Conservation (phyloP, 2,113 vertebrate genomes). For the Rousettus leschenaultii region DNA sequence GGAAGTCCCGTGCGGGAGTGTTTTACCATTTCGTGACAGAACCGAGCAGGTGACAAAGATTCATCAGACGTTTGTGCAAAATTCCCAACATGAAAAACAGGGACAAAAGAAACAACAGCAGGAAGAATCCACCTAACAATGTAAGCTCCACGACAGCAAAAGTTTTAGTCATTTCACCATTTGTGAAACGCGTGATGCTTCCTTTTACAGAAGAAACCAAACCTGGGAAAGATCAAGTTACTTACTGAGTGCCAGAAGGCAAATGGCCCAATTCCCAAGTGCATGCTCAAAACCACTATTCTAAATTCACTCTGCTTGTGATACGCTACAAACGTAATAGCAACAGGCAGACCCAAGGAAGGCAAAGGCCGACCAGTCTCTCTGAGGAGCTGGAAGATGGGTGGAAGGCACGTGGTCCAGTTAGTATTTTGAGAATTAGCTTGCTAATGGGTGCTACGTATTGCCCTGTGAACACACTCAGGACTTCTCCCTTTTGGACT, state of each 20-base stretch:
- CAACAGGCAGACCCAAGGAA: neutral
- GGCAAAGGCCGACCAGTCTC: too few species aligned
- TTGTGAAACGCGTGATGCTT: neutral
- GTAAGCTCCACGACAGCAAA: rapidly evolving
- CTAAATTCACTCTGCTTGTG: neutral
- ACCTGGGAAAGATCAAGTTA: neutral
- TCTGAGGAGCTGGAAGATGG: neutral
- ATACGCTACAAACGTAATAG: neutral
- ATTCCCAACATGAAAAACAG: neutral
- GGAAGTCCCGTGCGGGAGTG: neutral
- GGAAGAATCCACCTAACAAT: neutral
- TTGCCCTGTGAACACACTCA: neutral
- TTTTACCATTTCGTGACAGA: neutral
- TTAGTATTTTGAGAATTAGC: neutral
- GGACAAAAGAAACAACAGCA: neutral
- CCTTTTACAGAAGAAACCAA: neutral
- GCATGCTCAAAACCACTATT: neutral
- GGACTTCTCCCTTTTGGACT: neutral
- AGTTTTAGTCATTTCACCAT: neutral
- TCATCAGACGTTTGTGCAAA: neutral
- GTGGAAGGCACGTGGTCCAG: too few species aligned
- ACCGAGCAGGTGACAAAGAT: neutral
- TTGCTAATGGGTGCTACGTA: too few species aligned
- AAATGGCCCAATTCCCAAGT: neutral
- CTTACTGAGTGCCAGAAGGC: neutral